Percentiles rank a stretch among this genome's conserved stretches.
Conservation (phyloP, 2,797 vertebrate species). For the Dallia pectoralis region DNA sequence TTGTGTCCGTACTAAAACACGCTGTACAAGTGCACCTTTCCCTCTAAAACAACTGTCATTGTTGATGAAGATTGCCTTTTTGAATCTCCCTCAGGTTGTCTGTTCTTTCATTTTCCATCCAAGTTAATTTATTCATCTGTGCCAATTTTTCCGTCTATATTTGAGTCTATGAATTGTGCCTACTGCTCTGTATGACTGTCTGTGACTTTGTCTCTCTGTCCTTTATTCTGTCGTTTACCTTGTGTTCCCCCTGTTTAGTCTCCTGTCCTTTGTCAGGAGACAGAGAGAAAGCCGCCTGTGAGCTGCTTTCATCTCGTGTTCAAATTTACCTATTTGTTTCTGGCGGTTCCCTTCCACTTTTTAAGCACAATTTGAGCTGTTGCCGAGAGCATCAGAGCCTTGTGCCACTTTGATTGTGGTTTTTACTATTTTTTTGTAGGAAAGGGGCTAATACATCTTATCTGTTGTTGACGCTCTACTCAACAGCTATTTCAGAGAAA, state of each 20-base stretch:
- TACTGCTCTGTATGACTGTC: constrained; percentile 22
- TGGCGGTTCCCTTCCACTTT: constrained; percentile 37
- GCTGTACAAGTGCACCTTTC: background rate
- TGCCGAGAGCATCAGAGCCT: constrained; percentile 31
- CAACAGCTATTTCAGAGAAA: constrained; percentile 71
- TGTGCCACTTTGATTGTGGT: constrained; percentile 28
- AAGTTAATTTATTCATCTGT: constrained; percentile 36
- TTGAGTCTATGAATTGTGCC: constrained; percentile 17
- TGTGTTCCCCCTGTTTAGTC: constrained; percentile 32
- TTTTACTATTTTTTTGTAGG: constrained; percentile 15
- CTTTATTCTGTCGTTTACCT: constrained; percentile 37
- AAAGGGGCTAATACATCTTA: constrained; percentile 41
- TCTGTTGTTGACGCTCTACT: constrained; percentile 54
- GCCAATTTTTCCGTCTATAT: constrained; percentile 25
- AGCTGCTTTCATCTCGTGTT: constrained; percentile 21
- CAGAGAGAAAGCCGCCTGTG: constrained; percentile 18
- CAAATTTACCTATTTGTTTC: constrained; percentile 35
- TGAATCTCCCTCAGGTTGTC: background rate
- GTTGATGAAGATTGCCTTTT: background rate
- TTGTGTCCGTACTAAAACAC: background rate
- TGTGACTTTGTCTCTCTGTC: constrained; percentile 20
- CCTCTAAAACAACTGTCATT: background rate
- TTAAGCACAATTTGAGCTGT: constrained; percentile 39
- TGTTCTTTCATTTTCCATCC: constrained; percentile 21
- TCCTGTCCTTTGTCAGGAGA: constrained; percentile 35